Evolutionary conservation across 1,140 invertebrate genomes (phyloP).

Genomic region (Phymorhynchus buccinoides): DNA sequence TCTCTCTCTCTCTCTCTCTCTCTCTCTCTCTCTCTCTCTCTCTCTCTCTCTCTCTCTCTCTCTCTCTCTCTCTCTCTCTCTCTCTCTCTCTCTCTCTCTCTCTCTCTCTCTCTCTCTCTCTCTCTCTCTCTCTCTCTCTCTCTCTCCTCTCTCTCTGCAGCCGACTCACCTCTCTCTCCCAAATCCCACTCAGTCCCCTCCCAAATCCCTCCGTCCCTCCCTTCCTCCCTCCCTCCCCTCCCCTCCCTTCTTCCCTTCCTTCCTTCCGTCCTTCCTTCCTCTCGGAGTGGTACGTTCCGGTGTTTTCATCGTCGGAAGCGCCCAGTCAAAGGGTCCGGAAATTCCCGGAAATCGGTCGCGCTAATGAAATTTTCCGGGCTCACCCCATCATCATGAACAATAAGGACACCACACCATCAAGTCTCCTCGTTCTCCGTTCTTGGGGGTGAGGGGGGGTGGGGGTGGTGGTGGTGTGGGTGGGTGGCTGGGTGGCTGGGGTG

Average conservation of each 20-base stretch:
- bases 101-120: background rate
- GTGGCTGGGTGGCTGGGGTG: no score
- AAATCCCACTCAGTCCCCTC: background rate
- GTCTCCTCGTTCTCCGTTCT: no score
- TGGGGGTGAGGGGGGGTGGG: no score
- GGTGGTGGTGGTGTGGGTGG: no score
- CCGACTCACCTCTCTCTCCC: background rate
- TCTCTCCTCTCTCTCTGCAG: background rate
- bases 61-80: background rate
- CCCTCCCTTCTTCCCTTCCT: background rate
- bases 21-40: background rate
- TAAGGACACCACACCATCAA: no score
- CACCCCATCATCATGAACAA: no score
- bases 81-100: background rate
- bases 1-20: background rate
- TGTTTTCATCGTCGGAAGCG: background rate
- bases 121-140: background rate
- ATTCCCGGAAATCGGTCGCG: background rate
- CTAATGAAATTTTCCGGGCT: slow-evolving; percentile 28
- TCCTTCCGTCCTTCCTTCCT: background rate
- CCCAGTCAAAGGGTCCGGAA: background rate
- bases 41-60: background rate
- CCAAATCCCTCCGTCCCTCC: background rate
- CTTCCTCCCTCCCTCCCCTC: background rate
- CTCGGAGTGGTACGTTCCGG: background rate